Percentiles rank a stretch among this genome's conserved stretches.
These are phyloP conservation scores for Circaetus cinerascens DNA, from an alignment of 2,113 vertebrate genomes.

Conservation along the genomic window DNA sequence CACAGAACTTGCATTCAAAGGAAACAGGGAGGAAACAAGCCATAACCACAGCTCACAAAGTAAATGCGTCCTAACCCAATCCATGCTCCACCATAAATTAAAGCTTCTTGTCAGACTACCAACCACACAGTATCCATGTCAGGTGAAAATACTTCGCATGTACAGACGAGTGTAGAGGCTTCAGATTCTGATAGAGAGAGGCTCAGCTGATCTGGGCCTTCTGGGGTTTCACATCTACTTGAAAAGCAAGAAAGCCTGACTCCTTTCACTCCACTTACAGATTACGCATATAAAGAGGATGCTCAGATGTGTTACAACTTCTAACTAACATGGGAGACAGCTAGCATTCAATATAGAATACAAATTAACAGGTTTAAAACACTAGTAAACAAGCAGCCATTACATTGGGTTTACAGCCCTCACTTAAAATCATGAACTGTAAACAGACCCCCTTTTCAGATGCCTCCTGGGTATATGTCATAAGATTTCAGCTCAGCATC, in stretches of 20 bases:
- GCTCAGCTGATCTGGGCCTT: fast-evolving
- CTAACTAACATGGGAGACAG: background rate
- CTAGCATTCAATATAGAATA: background rate
- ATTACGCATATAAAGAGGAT: background rate
- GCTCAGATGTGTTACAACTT: background rate
- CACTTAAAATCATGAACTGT: background rate
- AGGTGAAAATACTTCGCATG: background rate
- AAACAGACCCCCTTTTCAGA: background rate
- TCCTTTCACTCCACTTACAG: background rate
- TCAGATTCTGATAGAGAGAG: background rate
- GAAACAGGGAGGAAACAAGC: background rate
- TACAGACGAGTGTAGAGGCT: background rate
- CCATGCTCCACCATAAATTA: background rate
- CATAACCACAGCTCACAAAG: background rate
- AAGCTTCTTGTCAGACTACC: background rate
- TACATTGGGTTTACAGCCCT: background rate
- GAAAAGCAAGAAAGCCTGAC: background rate
- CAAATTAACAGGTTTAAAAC: background rate
- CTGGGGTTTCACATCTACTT: background rate
- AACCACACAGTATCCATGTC: background rate
- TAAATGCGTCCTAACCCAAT: background rate
- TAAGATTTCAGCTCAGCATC: background rate
- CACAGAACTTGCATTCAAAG: background rate
- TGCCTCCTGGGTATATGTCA: background rate
- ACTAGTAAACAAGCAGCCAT: background rate